Evolutionary conservation across 2,888 invertebrate species (phyloP).

Genomic region (Rotaria macrura): DNA sequence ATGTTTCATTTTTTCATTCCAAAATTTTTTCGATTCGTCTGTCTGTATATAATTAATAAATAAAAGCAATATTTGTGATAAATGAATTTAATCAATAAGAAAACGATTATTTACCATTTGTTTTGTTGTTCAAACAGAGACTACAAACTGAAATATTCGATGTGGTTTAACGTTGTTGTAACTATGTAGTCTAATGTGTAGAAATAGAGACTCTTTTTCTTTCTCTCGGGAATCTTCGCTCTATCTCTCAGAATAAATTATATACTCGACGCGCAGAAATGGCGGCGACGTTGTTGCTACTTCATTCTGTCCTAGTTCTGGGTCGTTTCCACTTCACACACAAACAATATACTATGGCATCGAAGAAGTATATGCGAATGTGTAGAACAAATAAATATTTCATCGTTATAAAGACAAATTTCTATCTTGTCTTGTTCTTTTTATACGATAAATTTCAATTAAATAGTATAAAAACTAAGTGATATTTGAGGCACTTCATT

Average conservation of each 20-base stretch:
- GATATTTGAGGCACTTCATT: background rate
- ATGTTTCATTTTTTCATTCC: background rate
- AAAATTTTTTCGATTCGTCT: background rate
- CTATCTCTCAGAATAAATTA: conserved; percentile 15
- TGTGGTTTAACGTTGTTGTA: background rate
- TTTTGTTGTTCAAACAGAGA: background rate
- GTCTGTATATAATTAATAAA: background rate
- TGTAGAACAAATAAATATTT: background rate
- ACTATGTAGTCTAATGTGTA: background rate
- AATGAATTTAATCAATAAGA: background rate
- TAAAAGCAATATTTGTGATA: background rate
- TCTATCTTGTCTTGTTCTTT: background rate
- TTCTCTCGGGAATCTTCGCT: background rate
- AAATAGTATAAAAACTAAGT: background rate
- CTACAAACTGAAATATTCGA: background rate
- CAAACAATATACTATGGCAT: background rate
- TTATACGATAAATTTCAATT: background rate
- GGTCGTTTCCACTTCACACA: background rate
- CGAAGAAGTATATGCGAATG: background rate
- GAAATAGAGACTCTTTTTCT: background rate
- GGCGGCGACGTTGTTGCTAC: background rate
- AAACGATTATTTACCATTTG: background rate
- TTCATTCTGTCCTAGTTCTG: background rate
- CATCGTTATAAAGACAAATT: background rate
- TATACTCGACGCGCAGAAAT: background rate